Evolutionary conservation across 2,113 vertebrate genomes (phyloP).

Genomic region (Struthio camelus): DNA sequence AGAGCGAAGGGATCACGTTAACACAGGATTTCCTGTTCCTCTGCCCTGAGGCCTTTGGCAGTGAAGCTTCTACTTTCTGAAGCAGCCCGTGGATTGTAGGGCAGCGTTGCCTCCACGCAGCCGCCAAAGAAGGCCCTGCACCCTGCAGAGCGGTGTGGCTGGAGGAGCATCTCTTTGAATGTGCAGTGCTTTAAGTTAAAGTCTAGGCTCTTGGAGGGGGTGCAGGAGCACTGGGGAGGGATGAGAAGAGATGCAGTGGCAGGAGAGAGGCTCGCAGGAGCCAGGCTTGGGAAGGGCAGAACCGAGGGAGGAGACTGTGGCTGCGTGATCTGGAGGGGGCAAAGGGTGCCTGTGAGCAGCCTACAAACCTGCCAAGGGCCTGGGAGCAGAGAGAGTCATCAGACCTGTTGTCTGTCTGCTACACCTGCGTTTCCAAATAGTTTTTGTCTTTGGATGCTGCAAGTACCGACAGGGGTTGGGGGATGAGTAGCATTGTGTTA

Average conservation of each 20-base stretch:
- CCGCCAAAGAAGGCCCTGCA: too few species aligned
- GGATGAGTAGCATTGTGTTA: neutral
- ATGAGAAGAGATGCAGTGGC: neutral
- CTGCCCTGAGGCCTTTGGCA: neutral
- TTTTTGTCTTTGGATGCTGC: neutral
- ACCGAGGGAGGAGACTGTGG: neutral
- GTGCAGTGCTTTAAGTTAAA: neutral
- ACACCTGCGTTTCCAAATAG: neutral
- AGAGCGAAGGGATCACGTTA: neutral
- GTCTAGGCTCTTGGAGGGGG: neutral
- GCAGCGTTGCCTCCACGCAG: rapidly evolving
- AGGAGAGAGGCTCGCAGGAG: neutral
- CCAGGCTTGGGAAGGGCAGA: neutral
- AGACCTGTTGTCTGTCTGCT: neutral
- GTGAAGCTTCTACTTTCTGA: neutral
- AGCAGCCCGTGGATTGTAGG: neutral
- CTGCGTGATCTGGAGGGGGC: neutral
- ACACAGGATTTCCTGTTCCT: neutral
- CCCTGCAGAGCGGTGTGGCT: neutral
- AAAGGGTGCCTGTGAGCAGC: neutral
- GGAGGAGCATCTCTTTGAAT: neutral
- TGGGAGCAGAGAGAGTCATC: neutral
- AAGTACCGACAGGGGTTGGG: rapidly evolving
- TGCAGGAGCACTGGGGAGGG: neutral
- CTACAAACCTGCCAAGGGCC: rapidly evolving